Percentiles rank a stretch among this genome's conserved stretches.
phyloP scores from a whole-genome alignment of 2,888 invertebrate species.

The Apomyelois bistriatella region DNA sequence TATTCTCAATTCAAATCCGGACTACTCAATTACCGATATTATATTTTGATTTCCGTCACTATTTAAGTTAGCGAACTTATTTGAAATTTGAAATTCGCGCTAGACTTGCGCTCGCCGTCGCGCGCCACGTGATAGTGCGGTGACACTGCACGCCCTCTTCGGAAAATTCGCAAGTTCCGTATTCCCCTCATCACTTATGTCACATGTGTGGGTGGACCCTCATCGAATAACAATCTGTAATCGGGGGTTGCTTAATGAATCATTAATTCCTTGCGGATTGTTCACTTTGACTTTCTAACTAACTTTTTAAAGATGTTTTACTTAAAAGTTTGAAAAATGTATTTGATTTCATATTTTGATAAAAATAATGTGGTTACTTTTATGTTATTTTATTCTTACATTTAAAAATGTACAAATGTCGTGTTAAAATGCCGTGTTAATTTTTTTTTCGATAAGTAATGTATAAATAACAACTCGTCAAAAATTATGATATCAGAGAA shows the following conservation, averaged over 20 bases:
- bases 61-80: conserved; percentile 26
- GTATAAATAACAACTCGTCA: too few species aligned
- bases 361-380: too few species aligned
- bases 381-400: too few species aligned
- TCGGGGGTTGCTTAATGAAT: conserved; percentile 61
- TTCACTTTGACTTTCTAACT: conserved; percentile 53
- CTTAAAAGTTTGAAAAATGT: neutral
- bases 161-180: conserved; percentile 62
- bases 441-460: too few species aligned
- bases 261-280: conserved; percentile 54
- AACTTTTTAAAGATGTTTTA: neutral
- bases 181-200: conserved; percentile 27
- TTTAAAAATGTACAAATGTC: too few species aligned
- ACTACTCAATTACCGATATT: neutral
- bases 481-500: too few species aligned
- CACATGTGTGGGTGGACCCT: conserved; percentile 38
- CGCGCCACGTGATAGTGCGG: conserved; percentile 70
- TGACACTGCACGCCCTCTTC: conserved; percentile 55
- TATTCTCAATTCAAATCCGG: neutral
- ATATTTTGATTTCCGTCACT: neutral
- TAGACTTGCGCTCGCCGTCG: conserved; percentile 68
- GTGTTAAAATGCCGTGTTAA: too few species aligned
- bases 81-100: conserved; percentile 45
- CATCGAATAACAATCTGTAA: conserved; percentile 65
- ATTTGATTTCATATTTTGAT: too few species aligned